phyloP scores from a whole-genome alignment of 2,797 vertebrate genomes.

The Xerus rutilus region DNA sequence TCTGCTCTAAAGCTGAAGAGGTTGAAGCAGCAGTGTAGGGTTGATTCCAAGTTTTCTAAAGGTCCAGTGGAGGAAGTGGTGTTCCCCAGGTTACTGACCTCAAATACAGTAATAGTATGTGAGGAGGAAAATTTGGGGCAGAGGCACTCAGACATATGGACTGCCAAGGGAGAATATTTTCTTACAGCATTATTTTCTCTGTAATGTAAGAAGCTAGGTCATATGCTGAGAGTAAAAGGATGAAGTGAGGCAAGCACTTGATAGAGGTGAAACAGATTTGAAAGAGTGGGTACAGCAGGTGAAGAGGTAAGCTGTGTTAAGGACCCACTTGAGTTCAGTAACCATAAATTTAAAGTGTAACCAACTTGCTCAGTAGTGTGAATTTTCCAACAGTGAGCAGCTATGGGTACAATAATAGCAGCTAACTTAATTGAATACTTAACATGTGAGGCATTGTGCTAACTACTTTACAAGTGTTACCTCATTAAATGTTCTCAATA shows the following conservation, averaged over 20 bases:
- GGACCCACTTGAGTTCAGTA: not conserved
- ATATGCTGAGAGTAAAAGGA: not conserved
- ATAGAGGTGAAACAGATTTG: not conserved
- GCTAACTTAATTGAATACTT: slow-evolving; percentile 67
- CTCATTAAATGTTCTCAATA: slow-evolving; percentile 54
- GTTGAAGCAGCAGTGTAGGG: not conserved
- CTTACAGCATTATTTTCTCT: not conserved
- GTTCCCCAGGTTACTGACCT: not conserved
- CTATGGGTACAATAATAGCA: slow-evolving; percentile 48
- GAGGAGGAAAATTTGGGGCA: not conserved
- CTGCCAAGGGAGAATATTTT: not conserved
- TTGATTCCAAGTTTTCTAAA: not conserved
- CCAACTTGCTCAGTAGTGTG: not conserved
- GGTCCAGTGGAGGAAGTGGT: not conserved
- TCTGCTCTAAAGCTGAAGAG: not conserved
- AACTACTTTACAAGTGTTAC: slow-evolving; percentile 50
- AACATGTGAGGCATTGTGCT: slow-evolving; percentile 39
- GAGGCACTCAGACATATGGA: not conserved
- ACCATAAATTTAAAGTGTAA: slow-evolving; percentile 44
- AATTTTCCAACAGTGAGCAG: slow-evolving; percentile 42
- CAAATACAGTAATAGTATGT: not conserved
- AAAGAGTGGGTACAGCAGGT: not conserved
- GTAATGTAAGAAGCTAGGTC: not conserved
- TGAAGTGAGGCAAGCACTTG: not conserved
- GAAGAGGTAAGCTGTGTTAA: not conserved